Conservation (phyloP, 2,113 vertebrate genomes). For the Tupaia tana region DNA sequence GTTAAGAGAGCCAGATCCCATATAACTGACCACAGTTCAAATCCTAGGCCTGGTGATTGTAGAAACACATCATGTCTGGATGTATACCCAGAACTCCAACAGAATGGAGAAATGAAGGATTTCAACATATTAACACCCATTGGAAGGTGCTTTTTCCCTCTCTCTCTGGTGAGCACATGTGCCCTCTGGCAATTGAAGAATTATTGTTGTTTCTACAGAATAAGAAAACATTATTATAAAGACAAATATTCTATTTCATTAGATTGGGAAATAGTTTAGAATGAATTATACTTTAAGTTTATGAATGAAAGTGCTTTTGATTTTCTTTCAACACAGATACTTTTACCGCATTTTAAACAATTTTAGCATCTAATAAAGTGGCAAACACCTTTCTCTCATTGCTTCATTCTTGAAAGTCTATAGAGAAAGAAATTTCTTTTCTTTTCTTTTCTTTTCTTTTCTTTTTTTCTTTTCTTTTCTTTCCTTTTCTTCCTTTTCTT, state of each 20-base stretch:
- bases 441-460: too few relatives aligned
- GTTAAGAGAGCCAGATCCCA: too few relatives aligned
- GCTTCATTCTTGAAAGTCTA: not conserved
- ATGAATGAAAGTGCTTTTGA: not conserved
- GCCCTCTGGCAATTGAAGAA: not conserved
- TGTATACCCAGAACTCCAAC: too few relatives aligned
- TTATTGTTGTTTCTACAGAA: not conserved
- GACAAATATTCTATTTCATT: not conserved
- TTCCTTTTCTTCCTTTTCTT: too few relatives aligned
- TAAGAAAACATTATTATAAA: not conserved
- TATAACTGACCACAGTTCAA: too few relatives aligned
- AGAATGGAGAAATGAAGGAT: too few relatives aligned
- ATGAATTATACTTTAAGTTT: slow-evolving; percentile 2
- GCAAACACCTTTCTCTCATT: not conserved
- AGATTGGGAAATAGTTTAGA: not conserved
- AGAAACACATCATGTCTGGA: too few relatives aligned
- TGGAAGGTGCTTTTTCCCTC: too few relatives aligned
- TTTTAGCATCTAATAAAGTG: not conserved
- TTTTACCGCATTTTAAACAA: slow-evolving; percentile 12
- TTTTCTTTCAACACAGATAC: not conserved
- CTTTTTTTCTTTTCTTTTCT: too few relatives aligned
- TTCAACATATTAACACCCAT: too few relatives aligned
- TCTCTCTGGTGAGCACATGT: too few relatives aligned
- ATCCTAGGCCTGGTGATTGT: too few relatives aligned
- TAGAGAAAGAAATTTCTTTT: not conserved